A percentile compares a stretch with the other conserved stretches of the same genome.
phyloP scores from a whole-genome alignment of 64 coral and sea anemone genomes.

The Pocillopora damicornis region DNA sequence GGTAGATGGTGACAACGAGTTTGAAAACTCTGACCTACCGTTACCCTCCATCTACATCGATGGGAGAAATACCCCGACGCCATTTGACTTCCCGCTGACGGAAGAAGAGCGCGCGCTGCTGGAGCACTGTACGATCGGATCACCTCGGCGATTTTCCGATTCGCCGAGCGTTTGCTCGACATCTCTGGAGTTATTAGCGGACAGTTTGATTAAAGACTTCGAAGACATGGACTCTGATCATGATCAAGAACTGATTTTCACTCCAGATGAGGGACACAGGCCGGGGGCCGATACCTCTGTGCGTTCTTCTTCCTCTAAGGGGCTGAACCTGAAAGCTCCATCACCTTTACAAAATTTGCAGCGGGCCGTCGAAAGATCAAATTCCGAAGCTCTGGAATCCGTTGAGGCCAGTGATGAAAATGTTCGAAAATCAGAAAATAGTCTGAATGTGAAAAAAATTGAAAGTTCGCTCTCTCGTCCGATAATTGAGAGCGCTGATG shows the following conservation, averaged over 20 bases:
- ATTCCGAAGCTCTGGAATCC: neutral
- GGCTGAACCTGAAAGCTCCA: neutral
- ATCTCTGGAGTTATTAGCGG: conserved; percentile 72
- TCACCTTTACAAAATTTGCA: neutral
- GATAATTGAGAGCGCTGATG: neutral
- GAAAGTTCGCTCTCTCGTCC: neutral
- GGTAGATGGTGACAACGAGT: conserved; percentile 52
- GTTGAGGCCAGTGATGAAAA: neutral
- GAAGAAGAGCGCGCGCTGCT: conserved; percentile 73
- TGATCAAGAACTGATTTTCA: neutral
- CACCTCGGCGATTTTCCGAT: conserved; percentile 51
- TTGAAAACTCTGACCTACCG: conserved; percentile 30
- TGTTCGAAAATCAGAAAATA: neutral
- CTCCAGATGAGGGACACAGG: neutral
- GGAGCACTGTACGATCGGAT: conserved; percentile 77
- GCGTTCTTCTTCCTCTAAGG: neutral
- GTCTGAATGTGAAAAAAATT: neutral
- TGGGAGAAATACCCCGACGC: conserved; percentile 30
- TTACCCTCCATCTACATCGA: conserved; percentile 46
- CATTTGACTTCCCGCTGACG: conserved; percentile 77
- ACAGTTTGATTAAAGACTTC: conserved; percentile 81
- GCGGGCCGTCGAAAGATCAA: neutral
- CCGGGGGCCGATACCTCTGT: neutral
- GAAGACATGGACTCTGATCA: conserved; percentile 33
- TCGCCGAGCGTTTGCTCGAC: conserved; percentile 64